These are phyloP conservation scores for Monarcha castaneiventris DNA, from an alignment of 2,113 vertebrate species.

Conservation along the genomic window DNA sequence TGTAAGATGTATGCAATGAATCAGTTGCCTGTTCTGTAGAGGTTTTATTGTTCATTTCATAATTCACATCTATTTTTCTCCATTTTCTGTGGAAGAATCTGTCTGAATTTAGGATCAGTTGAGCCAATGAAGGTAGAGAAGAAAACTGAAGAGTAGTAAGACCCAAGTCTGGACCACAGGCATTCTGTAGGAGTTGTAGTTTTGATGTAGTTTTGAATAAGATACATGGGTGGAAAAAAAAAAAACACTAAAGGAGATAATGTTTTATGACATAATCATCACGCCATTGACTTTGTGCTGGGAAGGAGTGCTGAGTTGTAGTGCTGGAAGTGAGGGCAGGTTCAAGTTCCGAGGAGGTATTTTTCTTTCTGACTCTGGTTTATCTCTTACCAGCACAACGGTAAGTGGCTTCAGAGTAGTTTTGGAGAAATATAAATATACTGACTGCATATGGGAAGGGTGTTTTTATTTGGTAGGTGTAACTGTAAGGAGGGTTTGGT, in stretches of 20 bases:
- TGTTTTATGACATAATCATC: accelerated
- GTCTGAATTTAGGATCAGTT: background rate
- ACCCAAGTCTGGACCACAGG: background rate
- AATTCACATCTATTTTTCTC: background rate
- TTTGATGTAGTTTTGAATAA: background rate
- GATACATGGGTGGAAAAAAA: background rate
- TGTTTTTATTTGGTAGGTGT: background rate
- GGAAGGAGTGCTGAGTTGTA: background rate
- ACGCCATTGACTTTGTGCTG: background rate
- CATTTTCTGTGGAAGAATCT: background rate
- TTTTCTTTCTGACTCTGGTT: background rate
- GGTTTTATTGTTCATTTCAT: background rate
- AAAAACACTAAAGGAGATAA: background rate
- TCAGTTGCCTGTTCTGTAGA: background rate
- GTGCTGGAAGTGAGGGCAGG: background rate
- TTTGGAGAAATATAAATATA: background rate
- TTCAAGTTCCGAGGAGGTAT: background rate
- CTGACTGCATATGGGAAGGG: background rate
- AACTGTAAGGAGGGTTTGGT: background rate
- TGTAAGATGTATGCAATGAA: background rate
- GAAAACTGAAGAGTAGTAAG: background rate
- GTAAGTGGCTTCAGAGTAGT: background rate
- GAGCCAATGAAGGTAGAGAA: background rate
- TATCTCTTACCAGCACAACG: background rate
- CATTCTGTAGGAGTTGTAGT: background rate